Percentiles rank a stretch among this genome's conserved stretches.
phyloP scores from a whole-genome alignment of 2,113 vertebrate species.

The Typhlomys cinereus region DNA sequence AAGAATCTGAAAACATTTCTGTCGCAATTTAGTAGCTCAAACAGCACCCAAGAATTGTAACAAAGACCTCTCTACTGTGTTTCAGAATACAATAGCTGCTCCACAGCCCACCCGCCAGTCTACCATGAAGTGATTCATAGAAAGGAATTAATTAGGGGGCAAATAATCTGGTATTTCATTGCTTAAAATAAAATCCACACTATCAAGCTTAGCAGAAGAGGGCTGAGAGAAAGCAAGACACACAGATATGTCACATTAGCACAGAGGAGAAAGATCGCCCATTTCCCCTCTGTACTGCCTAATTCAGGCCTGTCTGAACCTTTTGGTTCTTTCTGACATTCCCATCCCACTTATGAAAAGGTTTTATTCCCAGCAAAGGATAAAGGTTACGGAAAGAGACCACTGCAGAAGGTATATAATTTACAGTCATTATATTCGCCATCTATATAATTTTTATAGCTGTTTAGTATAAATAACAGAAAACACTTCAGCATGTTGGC shows the following conservation, averaged over 20 bases:
- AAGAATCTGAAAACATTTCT: background rate
- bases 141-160: background rate
- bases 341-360: slow-evolving; percentile 51
- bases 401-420: slow-evolving; percentile 72
- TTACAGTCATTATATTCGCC: slow-evolving; percentile 65
- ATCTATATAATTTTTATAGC: slow-evolving; percentile 77
- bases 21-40: background rate
- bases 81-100: background rate
- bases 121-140: background rate
- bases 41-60: background rate
- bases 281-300: background rate
- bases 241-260: background rate
- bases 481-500: slow-evolving; percentile 78
- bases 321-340: slow-evolving; percentile 51
- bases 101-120: background rate
- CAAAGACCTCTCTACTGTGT: background rate
- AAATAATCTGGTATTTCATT: background rate
- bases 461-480: slow-evolving; percentile 80
- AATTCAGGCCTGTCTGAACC: slow-evolving; percentile 37
- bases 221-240: background rate
- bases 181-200: slow-evolving; percentile 16
- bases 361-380: slow-evolving; percentile 69
- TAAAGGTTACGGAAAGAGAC: slow-evolving; percentile 73
- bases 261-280: background rate
- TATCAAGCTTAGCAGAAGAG: slow-evolving; percentile 13